These are phyloP conservation scores for Pristionchus fissidentatus DNA, from an alignment of 2,888 invertebrate genomes.

Conservation along the genomic window DNA sequence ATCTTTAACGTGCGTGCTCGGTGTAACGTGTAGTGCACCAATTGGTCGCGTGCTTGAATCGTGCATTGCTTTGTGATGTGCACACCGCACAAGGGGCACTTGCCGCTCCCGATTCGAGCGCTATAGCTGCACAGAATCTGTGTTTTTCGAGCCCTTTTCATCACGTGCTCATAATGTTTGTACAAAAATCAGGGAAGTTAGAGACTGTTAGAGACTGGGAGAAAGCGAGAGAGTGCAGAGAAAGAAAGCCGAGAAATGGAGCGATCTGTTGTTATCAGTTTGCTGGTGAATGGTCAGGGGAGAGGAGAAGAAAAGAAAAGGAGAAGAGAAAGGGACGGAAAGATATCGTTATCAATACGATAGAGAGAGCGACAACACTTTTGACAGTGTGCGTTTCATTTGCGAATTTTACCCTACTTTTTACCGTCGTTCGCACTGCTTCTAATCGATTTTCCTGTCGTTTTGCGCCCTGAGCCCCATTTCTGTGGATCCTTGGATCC, in stretches of 20 bases:
- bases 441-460: no score
- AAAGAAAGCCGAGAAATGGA: background rate
- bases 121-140: background rate
- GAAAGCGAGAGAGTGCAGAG: background rate
- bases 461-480: no score
- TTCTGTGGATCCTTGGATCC: no score
- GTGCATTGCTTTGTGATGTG: background rate
- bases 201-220: background rate
- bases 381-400: background rate
- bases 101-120: background rate
- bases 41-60: background rate
- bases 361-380: background rate
- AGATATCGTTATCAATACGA: conserved; percentile 6
- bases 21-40: background rate
- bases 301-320: background rate
- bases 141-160: background rate
- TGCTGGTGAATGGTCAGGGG: background rate
- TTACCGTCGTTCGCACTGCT: no score
- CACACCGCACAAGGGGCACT: background rate
- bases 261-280: background rate
- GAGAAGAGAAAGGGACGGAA: background rate
- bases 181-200: background rate
- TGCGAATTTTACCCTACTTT: background rate
- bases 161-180: background rate
- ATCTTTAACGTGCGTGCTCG: no score